phyloP scores from a whole-genome alignment of 2,888 invertebrate species.

The Noctua janthina region DNA sequence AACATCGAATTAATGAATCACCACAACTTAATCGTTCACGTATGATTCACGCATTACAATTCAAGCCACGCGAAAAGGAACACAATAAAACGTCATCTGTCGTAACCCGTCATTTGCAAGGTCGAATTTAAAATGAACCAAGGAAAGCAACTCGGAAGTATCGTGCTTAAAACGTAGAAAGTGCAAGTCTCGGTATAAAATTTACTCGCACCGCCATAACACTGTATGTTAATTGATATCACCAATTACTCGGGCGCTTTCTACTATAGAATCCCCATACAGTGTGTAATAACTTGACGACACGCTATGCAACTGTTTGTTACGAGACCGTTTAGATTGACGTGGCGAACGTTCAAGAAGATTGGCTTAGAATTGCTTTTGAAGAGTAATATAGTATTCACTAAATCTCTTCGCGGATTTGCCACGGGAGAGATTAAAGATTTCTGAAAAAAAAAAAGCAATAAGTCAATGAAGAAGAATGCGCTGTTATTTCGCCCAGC shows the following conservation, averaged over 20 bases:
- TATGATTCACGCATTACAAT: conserved; percentile 82
- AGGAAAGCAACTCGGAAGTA: conserved; percentile 80
- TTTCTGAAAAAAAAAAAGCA: neutral
- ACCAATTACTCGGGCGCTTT: conserved; percentile 79
- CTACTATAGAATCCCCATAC: conserved; percentile 78
- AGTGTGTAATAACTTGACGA: conserved; percentile 72
- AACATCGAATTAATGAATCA: conserved; percentile 76
- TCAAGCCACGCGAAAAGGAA: conserved; percentile 78
- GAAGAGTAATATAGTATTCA: conserved; percentile 21
- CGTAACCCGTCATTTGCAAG: conserved; percentile 66
- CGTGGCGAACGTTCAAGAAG: conserved; percentile 49
- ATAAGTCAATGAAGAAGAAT: conserved; percentile 1
- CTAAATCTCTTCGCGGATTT: neutral
- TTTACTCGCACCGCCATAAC: conserved; percentile 80
- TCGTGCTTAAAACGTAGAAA: conserved; percentile 83
- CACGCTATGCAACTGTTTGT: conserved; percentile 72
- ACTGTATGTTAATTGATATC: conserved; percentile 84
- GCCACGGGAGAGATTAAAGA: neutral
- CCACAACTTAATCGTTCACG: conserved; percentile 73
- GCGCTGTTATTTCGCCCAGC: neutral
- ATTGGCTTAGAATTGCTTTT: conserved; percentile 47
- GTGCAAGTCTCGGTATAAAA: conserved; percentile 83
- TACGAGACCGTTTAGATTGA: conserved; percentile 57
- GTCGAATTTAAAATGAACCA: conserved; percentile 66
- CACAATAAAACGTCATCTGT: conserved; percentile 70